A percentile compares a stretch with the other conserved stretches of the same genome.
These are phyloP conservation scores for Pseudocheirus occidentalis DNA, from an alignment of 2,797 vertebrate genomes.

Conservation along the genomic window DNA sequence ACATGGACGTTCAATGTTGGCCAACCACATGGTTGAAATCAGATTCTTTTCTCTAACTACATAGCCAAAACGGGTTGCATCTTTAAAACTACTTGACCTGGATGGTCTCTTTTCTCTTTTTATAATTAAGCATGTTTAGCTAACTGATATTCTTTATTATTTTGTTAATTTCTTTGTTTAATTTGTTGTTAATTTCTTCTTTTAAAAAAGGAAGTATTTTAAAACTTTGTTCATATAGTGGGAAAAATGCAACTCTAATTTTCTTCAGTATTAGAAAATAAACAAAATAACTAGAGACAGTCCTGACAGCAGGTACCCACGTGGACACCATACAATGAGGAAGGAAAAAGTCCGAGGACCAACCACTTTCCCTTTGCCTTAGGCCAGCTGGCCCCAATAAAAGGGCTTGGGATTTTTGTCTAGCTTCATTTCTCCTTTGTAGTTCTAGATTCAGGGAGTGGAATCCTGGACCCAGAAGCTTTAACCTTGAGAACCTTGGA, in stretches of 20 bases:
- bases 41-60: neutral
- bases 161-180: neutral
- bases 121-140: neutral
- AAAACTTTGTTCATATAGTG: neutral
- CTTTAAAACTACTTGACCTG: neutral
- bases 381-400: neutral
- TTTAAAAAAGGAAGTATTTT: neutral
- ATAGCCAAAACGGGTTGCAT: neutral
- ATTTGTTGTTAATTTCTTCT: neutral
- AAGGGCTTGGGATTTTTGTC: neutral
- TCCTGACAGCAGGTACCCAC: neutral
- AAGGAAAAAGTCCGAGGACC: neutral
- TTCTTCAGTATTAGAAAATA: neutral
- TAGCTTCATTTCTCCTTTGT: neutral
- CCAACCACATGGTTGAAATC: neutral
- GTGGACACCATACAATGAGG: neutral
- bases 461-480: neutral
- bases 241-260: neutral
- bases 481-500: neutral
- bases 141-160: neutral
- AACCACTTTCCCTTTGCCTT: neutral
- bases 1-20: neutral
- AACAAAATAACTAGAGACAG: neutral
- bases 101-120: neutral
- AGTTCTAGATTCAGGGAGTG: neutral